These are phyloP conservation scores for Phrynocephalus guinanensis DNA, from an alignment of 2,797 vertebrate genomes.

Conservation along the genomic window DNA sequence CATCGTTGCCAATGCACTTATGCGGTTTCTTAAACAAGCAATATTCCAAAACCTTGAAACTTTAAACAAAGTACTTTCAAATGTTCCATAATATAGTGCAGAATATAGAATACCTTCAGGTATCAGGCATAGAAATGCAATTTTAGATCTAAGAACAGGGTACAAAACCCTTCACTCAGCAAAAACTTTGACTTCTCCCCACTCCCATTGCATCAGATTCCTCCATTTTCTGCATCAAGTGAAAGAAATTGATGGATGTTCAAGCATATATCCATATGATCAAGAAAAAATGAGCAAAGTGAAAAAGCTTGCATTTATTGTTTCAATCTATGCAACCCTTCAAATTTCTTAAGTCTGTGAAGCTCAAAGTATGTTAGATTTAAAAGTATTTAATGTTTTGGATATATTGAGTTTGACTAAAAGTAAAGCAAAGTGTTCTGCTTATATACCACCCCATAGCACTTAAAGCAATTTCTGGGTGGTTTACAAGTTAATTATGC, in stretches of 20 bases:
- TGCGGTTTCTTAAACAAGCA: neutral
- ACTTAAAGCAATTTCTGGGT: too few species aligned
- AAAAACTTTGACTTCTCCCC: neutral
- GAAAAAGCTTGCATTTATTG: neutral
- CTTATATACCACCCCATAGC: too few species aligned
- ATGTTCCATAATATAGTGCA: neutral
- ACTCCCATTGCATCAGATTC: neutral
- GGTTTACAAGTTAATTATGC: too few species aligned
- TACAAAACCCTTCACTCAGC: neutral
- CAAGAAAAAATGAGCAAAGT: neutral
- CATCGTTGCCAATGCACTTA: neutral
- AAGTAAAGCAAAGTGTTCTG: too few species aligned
- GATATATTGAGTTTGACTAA: neutral
- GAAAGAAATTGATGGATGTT: neutral
- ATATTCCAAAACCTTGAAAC: neutral
- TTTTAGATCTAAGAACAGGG: neutral
- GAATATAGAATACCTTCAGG: neutral
- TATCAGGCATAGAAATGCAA: neutral
- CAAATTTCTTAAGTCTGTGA: neutral
- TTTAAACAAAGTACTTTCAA: neutral
- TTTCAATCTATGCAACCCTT: neutral
- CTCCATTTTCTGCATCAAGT: neutral
- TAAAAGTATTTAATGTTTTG: neutral
- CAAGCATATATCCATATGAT: neutral
- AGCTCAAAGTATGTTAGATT: neutral